These are phyloP conservation scores for Bacillus rossius DNA, from an alignment of 1,140 invertebrate genomes.

Conservation along the genomic window DNA sequence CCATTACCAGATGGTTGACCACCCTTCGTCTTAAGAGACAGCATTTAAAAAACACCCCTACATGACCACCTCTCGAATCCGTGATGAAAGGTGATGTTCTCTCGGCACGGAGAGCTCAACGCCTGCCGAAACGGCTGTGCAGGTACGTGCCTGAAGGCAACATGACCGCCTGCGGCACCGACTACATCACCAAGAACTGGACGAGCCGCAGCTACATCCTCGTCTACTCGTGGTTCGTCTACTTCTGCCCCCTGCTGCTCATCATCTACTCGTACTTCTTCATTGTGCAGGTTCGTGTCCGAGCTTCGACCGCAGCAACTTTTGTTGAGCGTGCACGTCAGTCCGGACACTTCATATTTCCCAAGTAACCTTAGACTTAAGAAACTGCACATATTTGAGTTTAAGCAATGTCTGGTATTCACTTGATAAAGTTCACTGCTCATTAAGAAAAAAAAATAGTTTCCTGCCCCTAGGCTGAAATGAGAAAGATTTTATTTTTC, in stretches of 20 bases:
- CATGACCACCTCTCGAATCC: too few relatives aligned
- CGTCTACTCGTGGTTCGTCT: conserved; percentile 55
- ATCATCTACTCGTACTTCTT: conserved; percentile 68
- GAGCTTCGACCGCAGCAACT: neutral
- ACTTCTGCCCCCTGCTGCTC: conserved; percentile 55
- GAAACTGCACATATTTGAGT: neutral
- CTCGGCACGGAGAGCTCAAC: too few relatives aligned
- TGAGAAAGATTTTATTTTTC: too few relatives aligned
- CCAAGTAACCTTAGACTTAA: neutral
- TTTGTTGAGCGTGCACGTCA: neutral
- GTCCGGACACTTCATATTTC: neutral
- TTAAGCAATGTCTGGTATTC: neutral
- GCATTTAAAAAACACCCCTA: neutral
- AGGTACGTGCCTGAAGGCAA: conserved; percentile 70
- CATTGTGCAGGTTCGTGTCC: conserved; percentile 53
- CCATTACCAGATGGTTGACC: neutral
- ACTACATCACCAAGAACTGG: conserved; percentile 63
- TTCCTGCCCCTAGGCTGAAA: neutral
- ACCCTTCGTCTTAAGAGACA: neutral
- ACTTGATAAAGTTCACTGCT: neutral
- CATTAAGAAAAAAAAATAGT: neutral
- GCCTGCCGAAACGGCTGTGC: too few relatives aligned
- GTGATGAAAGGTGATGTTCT: too few relatives aligned
- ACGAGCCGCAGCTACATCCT: conserved; percentile 57
- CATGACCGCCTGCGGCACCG: conserved; percentile 73